phyloP scores from a whole-genome alignment of 2,113 vertebrate genomes.

The Sebastes fasciatus region DNA sequence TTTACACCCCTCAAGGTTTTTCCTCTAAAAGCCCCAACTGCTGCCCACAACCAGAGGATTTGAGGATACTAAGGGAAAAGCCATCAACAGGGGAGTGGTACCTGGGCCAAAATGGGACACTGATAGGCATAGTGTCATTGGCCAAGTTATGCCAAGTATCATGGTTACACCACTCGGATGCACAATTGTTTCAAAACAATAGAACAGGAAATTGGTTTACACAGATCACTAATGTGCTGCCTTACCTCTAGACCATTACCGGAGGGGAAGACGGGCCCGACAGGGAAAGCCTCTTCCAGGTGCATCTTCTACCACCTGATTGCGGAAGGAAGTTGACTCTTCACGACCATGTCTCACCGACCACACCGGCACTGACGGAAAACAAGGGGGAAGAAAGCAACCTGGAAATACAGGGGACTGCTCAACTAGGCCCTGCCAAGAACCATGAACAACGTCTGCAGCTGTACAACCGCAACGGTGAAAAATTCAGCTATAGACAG shows the following conservation, averaged over 20 bases:
- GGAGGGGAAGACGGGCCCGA: background rate
- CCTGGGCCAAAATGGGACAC: background rate
- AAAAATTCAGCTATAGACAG: background rate
- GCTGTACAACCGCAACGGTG: background rate
- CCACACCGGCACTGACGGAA: too few species aligned
- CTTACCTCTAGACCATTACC: background rate
- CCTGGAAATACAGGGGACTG: background rate
- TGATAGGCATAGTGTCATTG: background rate
- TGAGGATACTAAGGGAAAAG: background rate
- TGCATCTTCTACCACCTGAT: background rate
- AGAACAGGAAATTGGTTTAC: background rate
- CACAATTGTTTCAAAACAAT: background rate
- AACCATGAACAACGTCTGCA: background rate
- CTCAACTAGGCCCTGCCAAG: background rate
- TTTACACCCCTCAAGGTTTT: background rate
- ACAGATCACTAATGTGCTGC: background rate
- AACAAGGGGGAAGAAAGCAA: background rate
- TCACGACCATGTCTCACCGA: background rate
- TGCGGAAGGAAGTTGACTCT: background rate
- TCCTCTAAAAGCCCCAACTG: background rate
- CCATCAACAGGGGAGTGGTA: background rate
- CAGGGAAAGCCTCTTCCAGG: background rate
- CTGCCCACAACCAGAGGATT: background rate
- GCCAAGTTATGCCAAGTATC: background rate
- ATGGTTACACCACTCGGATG: background rate